These are phyloP conservation scores for Phacellophora camtschatica DNA, from an alignment of 30 jellyfish, hydroid and myxozoan species.

Conservation along the genomic window DNA sequence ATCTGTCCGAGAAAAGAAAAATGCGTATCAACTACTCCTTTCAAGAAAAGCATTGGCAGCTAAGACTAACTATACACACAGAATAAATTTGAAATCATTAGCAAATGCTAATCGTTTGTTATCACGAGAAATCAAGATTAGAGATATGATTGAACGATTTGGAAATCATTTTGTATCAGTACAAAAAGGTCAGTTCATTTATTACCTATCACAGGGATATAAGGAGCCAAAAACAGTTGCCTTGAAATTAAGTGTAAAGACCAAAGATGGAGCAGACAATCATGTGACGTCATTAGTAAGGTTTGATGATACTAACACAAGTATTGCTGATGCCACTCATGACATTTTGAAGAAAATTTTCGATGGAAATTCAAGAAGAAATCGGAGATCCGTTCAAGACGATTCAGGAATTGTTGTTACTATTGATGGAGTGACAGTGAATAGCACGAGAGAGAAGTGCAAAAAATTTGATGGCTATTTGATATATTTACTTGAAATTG, in stretches of 20 bases:
- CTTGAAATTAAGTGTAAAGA: slow-evolving; percentile 4
- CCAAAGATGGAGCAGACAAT: neutral
- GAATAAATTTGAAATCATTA: neutral
- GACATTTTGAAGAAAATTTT: neutral
- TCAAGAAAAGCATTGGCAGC: slow-evolving; percentile 2
- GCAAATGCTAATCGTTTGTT: slow-evolving; percentile 26
- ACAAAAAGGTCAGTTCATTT: slow-evolving; percentile 5
- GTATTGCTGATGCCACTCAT: slow-evolving; percentile 25
- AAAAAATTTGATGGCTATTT: neutral
- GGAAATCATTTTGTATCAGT: slow-evolving; percentile 5
- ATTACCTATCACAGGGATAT: neutral
- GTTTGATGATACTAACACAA: slow-evolving; percentile 1
- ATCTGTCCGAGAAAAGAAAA: slow-evolving; percentile 3
- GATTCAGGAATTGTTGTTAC: neutral
- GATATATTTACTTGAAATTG: slow-evolving; percentile 21
- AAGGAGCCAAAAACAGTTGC: slow-evolving; percentile 24
- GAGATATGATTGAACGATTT: neutral
- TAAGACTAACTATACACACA: slow-evolving; percentile 10
- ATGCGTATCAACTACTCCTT: neutral
- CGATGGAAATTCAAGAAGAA: slow-evolving; percentile 2
- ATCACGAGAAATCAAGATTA: slow-evolving; percentile 12
- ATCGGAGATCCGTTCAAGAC: slow-evolving; percentile 18
- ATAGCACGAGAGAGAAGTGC: slow-evolving; percentile 19
- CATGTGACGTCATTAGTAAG: neutral
- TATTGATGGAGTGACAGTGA: slow-evolving; percentile 4